phyloP scores from a whole-genome alignment of 2,888 invertebrate genomes.

The Hirtodrosophila cameraria region DNA sequence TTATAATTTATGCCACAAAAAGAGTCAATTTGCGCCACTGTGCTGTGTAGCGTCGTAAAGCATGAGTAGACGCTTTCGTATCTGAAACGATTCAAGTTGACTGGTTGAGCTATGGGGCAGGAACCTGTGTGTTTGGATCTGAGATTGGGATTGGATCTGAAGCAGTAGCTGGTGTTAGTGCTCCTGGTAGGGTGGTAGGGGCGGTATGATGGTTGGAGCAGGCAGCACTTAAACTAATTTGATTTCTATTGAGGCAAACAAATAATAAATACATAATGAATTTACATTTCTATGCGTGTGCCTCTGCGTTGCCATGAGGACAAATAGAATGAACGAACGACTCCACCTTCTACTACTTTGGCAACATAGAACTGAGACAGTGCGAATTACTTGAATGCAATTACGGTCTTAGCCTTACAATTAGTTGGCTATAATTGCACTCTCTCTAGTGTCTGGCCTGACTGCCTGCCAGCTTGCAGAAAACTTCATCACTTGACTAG shows the following conservation, averaged over 20 bases:
- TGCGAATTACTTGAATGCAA: constrained; percentile 43
- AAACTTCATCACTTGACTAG: constrained; percentile 53
- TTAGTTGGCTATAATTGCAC: constrained; percentile 57
- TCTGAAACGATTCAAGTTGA: constrained; percentile 59
- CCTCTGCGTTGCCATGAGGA: not conserved
- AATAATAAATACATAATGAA: constrained; percentile 75
- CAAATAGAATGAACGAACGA: constrained; percentile 1
- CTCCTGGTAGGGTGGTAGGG: no score
- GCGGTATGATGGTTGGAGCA: no score
- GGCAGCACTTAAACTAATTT: constrained; percentile 77
- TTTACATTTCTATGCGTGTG: constrained; percentile 76
- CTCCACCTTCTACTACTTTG: constrained; percentile 1
- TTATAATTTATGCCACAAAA: no score
- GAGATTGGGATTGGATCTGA: constrained; percentile 15
- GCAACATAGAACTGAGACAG: not conserved
- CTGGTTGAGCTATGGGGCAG: constrained; percentile 19
- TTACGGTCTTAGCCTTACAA: constrained; percentile 52
- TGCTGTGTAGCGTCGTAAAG: no score
- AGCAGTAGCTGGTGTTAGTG: constrained; percentile 28
- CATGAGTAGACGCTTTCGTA: constrained; percentile 63
- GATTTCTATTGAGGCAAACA: constrained; percentile 79
- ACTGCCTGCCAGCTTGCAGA: no score
- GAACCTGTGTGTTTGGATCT: constrained; percentile 5
- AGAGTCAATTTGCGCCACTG: no score
- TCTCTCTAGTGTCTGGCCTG: constrained; percentile 18